Conservation (phyloP, 2,888 invertebrate genomes). For the Cryptops parisi region DNA sequence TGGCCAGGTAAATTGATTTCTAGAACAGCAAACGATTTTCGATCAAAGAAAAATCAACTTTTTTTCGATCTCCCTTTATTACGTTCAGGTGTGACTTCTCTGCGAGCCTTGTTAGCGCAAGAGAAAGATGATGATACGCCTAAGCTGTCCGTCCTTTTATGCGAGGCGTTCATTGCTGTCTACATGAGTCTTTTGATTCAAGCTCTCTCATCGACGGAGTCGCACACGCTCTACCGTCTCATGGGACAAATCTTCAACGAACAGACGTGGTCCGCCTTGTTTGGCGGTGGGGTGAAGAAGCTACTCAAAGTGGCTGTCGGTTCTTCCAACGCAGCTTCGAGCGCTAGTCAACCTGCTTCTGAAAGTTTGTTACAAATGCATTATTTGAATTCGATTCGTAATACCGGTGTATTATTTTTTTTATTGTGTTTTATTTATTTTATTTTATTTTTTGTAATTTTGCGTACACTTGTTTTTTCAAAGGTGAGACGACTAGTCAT, state of each 20-base stretch:
- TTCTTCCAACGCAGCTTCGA: too few species aligned
- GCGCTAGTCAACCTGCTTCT: too few species aligned
- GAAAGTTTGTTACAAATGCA: not conserved
- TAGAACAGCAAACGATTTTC: too few species aligned
- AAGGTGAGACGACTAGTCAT: slow-evolving; percentile 21
- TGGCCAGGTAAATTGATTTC: slow-evolving; percentile 51
- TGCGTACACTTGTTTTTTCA: too few species aligned
- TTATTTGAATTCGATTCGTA: not conserved
- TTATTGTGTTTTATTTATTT: not conserved
- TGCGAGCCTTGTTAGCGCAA: slow-evolving; percentile 74
- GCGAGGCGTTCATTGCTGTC: slow-evolving; percentile 86
- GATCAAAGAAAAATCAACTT: slow-evolving; percentile 1
- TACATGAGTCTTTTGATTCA: slow-evolving; percentile 85
- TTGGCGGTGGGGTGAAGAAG: slow-evolving; percentile 50
- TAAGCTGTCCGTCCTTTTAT: slow-evolving; percentile 72
- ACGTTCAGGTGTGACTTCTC: slow-evolving; percentile 67
- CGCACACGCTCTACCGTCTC: slow-evolving; percentile 55
- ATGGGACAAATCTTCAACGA: slow-evolving; percentile 25
- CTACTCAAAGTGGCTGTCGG: slow-evolving; percentile 64
- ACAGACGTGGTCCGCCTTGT: slow-evolving; percentile 32
- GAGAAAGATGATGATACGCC: slow-evolving; percentile 94
- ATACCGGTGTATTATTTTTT: not conserved
- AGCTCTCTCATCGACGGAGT: slow-evolving; percentile 83
- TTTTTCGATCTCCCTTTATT: too few species aligned
- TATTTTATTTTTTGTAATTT: not conserved